phyloP scores from a whole-genome alignment of 2,797 vertebrate genomes.

The Schizopygopsis pylzovi region DNA sequence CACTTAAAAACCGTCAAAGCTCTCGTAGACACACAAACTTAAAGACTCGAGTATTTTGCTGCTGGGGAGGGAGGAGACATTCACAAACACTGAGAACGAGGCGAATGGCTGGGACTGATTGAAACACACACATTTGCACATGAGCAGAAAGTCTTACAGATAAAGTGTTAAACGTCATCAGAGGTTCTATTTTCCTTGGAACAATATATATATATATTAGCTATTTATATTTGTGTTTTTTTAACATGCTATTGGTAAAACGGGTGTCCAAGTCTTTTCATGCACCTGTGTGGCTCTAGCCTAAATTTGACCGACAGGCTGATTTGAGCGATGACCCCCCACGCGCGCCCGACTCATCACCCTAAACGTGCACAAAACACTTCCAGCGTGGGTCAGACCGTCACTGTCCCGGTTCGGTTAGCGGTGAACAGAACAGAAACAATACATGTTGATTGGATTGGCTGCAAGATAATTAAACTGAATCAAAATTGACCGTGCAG shows the following conservation, averaged over 20 bases:
- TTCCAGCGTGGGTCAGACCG: conserved; percentile 26
- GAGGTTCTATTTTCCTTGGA: background rate
- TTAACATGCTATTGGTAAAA: background rate
- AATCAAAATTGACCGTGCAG: background rate
- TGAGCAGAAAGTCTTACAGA: background rate
- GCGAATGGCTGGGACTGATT: background rate
- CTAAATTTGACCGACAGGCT: conserved; percentile 47
- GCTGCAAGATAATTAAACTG: background rate
- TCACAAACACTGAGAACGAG: conserved; percentile 17
- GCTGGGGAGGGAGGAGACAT: conserved; percentile 48
- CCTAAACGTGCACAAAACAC: conserved; percentile 30
- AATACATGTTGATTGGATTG: conserved; percentile 12
- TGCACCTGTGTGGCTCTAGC: conserved; percentile 41
- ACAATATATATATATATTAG: conserved; percentile 2
- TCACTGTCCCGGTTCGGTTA: conserved; percentile 7
- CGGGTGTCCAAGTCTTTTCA: background rate
- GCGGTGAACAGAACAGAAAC: background rate
- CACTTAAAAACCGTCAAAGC: conserved; percentile 48
- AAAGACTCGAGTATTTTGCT: conserved; percentile 29
- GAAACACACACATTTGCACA: conserved; percentile 9
- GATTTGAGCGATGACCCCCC: conserved; percentile 42
- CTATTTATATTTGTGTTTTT: background rate
- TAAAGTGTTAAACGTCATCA: conserved; percentile 7
- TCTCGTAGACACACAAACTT: conserved; percentile 9
- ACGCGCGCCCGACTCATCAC: conserved; percentile 31